Evolutionary conservation across 2,888 invertebrate species (phyloP).

Genomic region (Dimorphilus gyrociliatus): DNA sequence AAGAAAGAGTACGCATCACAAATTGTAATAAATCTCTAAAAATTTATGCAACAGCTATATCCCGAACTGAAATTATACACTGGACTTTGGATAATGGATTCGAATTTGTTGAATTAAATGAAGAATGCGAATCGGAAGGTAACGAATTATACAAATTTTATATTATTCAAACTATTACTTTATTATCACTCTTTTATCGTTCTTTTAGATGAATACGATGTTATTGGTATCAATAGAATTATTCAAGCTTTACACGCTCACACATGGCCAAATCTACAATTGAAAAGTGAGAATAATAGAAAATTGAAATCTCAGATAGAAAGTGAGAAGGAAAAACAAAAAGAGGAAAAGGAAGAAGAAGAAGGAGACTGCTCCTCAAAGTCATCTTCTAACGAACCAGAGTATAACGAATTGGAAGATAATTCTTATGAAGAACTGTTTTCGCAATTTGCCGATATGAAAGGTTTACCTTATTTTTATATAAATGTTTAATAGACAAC

Average conservation of each 20-base stretch:
- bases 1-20: too few species aligned
- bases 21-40: too few species aligned
- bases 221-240: conserved; percentile 49
- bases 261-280: conserved; percentile 52
- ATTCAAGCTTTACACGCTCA: conserved; percentile 55
- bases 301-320: not conserved
- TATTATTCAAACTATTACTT: too few species aligned
- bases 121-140: conserved; percentile 37
- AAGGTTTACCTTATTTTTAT: too few species aligned
- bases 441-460: too few species aligned
- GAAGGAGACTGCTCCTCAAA: too few species aligned
- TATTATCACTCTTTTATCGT: conserved; percentile 4
- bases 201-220: conserved; percentile 44
- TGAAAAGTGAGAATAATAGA: conserved; percentile 43
- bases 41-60: conserved; percentile 23
- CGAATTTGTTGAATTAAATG: conserved; percentile 52
- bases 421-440: too few species aligned
- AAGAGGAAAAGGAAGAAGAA: too few species aligned
- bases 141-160: conserved; percentile 30
- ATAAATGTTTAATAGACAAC: too few species aligned
- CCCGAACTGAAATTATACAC: conserved; percentile 21
- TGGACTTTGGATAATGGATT: conserved; percentile 54
- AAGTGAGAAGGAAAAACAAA: too few species aligned
- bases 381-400: too few species aligned
- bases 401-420: too few species aligned